Evolutionary conservation across 2,797 vertebrate genomes (phyloP), one percentile per base, ranked within the genome.

Genomic region (Periophthalmus magnuspinnatus): DNA sequence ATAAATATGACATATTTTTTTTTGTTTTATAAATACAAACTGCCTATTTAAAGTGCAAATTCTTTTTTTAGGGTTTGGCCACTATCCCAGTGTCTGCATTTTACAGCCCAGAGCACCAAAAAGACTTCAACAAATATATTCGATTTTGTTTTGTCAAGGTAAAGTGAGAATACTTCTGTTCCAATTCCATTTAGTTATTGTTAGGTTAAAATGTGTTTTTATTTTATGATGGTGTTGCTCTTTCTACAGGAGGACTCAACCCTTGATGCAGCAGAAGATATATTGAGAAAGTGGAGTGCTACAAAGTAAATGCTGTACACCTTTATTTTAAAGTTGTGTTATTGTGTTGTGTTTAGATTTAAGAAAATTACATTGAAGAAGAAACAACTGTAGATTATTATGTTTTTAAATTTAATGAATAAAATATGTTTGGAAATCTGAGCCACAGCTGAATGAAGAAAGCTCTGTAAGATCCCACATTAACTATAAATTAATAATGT

Each of bases 131-230:
- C 78, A 95, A 95, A 77, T 97, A 96, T 69, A 84, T 99, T 70
- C 84, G 98, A 54, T 96, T 99, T 90, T 99, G 97, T 83, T 99
- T 98, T 2, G 92, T 93, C n/a, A 99, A 99, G 95, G 97, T 99
- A 88, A 67, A 65, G 5, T 32, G 6, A 16, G 11, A 0, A 0
- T 54, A 8, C 34, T 17, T 62, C 0, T 17, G 10, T 48, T 47
- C 14, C 13, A 64, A 0, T 65, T 45, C 17, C 16, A 32, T 65
- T 32, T 21, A 24, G 10, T 24, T 16, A 45, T 41, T 6, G 5
- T 50, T 19, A 8, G 1, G 13, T 45, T 21, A 41, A n/a, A 33
- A 28, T 63, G 38, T 24, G n/a, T 9, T 21, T 38, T 13, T 62
- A 22, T 47, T 24, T 16, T 7, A 22, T 45, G 2, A n/a, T 41